A percentile compares a stretch with the other conserved stretches of the same genome.
Evolutionary conservation across 2,888 invertebrate genomes (phyloP).

Genomic region (Camptogramma bilineatum): DNA sequence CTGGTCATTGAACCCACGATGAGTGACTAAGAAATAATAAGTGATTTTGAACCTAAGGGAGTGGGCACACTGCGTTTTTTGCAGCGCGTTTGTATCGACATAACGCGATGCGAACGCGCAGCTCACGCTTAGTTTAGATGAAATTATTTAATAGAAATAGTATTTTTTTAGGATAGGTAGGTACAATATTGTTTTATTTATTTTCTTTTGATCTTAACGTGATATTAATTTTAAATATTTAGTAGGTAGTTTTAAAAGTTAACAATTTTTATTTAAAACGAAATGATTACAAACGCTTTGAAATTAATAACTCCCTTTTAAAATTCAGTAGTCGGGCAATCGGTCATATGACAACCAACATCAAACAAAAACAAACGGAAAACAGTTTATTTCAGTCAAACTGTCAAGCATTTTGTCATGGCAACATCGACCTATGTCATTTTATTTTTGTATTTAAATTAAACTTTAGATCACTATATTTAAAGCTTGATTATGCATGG

Average conservation of each 20-base stretch:
- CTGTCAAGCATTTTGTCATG: conserved; percentile 12
- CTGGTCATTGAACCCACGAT: background rate
- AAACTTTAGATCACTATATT: background rate
- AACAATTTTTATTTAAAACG: background rate
- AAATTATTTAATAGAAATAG: no score
- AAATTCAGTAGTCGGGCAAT: background rate
- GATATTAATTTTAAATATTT: background rate
- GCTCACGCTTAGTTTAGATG: no score
- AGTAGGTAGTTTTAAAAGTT: no score
- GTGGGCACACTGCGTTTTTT: no score
- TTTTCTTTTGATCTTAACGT: background rate
- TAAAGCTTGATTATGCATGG: background rate
- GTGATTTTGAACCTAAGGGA: background rate
- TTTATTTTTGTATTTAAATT: background rate
- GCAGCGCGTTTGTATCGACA: no score
- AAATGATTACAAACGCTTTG: background rate
- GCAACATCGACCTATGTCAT: conserved; percentile 2
- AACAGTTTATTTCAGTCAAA: conserved; percentile 22
- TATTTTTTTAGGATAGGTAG: no score
- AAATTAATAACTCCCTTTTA: background rate
- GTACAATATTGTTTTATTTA: background rate
- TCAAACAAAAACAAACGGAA: conserved; percentile 28
- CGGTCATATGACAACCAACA: conserved; percentile 25
- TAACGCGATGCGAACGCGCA: no score
- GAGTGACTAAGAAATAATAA: background rate